phyloP scores from a whole-genome alignment of 2,888 invertebrate genomes.

The Papilio protenor region DNA sequence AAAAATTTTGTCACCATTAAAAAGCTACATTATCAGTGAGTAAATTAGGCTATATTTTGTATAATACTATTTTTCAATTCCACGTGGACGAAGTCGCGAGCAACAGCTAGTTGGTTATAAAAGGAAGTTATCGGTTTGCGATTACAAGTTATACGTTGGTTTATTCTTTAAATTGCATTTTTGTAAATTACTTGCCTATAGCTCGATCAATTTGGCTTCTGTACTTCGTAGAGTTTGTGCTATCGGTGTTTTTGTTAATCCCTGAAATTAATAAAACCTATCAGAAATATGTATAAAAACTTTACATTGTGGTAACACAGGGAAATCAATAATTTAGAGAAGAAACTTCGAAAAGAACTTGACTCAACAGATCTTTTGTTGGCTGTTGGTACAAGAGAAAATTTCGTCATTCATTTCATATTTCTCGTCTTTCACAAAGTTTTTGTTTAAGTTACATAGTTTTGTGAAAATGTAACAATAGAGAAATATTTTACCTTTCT shows the following conservation, averaged over 20 bases:
- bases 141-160: not conserved
- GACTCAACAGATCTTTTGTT: not conserved
- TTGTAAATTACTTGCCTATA: slow-evolving; percentile 23
- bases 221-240: not conserved
- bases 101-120: not conserved
- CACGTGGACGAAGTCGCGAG: too few relatives aligned
- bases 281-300: not conserved
- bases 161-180: not conserved
- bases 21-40: too few relatives aligned
- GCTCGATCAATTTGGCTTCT: slow-evolving; percentile 25
- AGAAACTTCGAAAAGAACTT: not conserved
- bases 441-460: not conserved
- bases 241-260: slow-evolving; percentile 10
- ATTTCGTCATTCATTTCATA: not conserved
- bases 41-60: too few relatives aligned
- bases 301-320: not conserved
- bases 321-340: not conserved
- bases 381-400: not conserved
- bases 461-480: not conserved
- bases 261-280: slow-evolving; percentile 2
- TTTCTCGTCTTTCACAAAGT: not conserved
- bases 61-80: too few relatives aligned
- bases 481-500: slow-evolving; percentile 10
- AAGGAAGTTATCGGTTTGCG: not conserved
- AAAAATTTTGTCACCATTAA: too few relatives aligned